Base-by-base conservation (phyloP, 2,113 vertebrate species). In the Aphelocoma coerulescens region DNA sequence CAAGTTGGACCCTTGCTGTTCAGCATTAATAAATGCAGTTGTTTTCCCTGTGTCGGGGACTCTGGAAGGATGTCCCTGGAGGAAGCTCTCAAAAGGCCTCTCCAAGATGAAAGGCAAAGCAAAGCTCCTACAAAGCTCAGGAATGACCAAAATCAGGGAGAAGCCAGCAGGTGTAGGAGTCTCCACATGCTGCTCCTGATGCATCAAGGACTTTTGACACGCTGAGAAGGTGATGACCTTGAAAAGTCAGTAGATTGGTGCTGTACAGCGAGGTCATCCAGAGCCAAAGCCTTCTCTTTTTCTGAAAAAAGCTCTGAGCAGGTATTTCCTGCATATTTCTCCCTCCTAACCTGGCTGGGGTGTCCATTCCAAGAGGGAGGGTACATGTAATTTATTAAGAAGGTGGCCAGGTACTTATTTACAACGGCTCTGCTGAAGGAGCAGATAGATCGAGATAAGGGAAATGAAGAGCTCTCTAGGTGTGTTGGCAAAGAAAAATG, bases 401-500 rank as follows among this genome's bases (percentile, higher is more conserved):
- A 83, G 72, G 79, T 96, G 75, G 83, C 72, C 79, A 83, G 90
- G 85, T 90, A 84, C 68, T 96, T 96, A 93, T 80, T 85, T 95
- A 93, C 85, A 91, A 93, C 13, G 11, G 68, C 82, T 93, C 65
- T 91, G 85, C 92, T 93, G 95, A 95, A 96, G 95, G 95, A 82
- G 95, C 90, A 96, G 95, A 89, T 95, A 79, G 91, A 51, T 20
- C 14, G 72, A 96, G 92, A 96, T 96, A 96, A 96, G 88, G 55
- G 67, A 90, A 95, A 84, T 86, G 39, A 96, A 93, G 93, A 96
- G 85, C 94, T 94, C 93, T 96, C 85, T 82, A 89, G 83, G 61
- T 95, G 88, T 92, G 88, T 87, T 97, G 93, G 96, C 92, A 96
- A 78, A 87, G 93, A 89, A 94, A 95, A 96, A 91, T 94, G 63